Base-by-base conservation (phyloP, 1,140 invertebrate genomes). In the Geopemphigus sp. region DNA sequence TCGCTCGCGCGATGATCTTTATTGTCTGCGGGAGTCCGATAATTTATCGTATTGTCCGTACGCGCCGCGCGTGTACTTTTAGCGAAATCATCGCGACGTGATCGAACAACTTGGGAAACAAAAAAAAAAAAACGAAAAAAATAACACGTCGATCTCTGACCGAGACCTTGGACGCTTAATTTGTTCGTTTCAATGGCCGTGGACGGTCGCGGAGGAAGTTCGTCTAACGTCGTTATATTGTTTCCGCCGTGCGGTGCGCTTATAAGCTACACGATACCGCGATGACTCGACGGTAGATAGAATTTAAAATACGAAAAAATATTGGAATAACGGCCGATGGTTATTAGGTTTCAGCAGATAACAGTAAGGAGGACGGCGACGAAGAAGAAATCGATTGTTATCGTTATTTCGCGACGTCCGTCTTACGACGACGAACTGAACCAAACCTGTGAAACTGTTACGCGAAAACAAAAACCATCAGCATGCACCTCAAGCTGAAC, bases 71-170 rank as follows among this genome's bases (percentile, higher is more conserved):
- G n/a, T n/a, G n/a, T n/a, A n/a, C n/a, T n/a, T n/a, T n/a, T n/a
- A n/a, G n/a, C n/a, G n/a, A n/a, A n/a, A n/a, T 45, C 10, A 45
- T 45, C 32, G 19, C 63, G 11, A n/a, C n/a, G n/a, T n/a, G n/a
- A n/a, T n/a, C n/a, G n/a, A n/a, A n/a, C n/a, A n/a, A n/a, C n/a
- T n/a, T n/a, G n/a, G n/a, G n/a, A n/a, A n/a, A n/a, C n/a, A 47
- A 10, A 47, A 14, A 22, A 66, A 15, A n/a, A 45, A 22, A 63
- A 47, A 47, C 8, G 39, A 47, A 68, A 59, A n/a, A n/a, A n/a
- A n/a, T n/a, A n/a, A n/a, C n/a, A 61, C 73, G 47, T 59, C 61
- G 73, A 76, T 76, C 73, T 76, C 32, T 76, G 73, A 76, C 73
- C 73, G 56, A 76, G 73, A 76, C 73, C 73, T 76, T 76, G 73